These are phyloP conservation scores for Calidris pugnax DNA, from an alignment of 2,113 vertebrate genomes.

Conservation along the genomic window DNA sequence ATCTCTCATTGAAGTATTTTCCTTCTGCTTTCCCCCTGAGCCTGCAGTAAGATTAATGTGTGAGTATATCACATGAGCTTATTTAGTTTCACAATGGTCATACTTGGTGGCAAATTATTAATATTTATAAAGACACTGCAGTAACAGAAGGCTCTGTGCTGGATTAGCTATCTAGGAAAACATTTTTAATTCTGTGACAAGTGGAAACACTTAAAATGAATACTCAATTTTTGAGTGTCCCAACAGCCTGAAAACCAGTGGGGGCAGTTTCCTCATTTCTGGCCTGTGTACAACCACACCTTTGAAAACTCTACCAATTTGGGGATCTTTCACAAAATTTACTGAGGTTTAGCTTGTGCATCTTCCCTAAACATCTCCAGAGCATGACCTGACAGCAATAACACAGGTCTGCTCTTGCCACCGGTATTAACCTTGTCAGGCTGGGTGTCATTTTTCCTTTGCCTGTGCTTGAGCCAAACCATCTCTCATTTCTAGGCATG, in stretches of 20 bases:
- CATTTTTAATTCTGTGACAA: neutral
- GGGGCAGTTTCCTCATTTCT: neutral
- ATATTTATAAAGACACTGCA: neutral
- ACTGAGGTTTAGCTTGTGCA: neutral
- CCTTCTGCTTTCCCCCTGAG: neutral
- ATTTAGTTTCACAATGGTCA: neutral
- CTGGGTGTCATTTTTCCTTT: neutral
- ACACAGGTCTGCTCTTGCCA: neutral
- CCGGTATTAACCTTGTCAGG: neutral
- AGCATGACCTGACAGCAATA: neutral
- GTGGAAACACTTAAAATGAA: neutral
- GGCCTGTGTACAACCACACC: neutral
- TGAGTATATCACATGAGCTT: neutral
- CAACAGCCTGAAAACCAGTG: neutral
- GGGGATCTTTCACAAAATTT: neutral
- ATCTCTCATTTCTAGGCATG: neutral
- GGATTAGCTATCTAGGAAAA: neutral
- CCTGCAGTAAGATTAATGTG: neutral
- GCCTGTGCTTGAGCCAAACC: neutral
- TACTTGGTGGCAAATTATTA: neutral
- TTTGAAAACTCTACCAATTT: neutral
- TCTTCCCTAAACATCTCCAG: neutral
- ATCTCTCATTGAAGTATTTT: slow-evolving; percentile 7
- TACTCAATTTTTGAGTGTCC: neutral
- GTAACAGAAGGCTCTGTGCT: neutral